Evolutionary conservation across 1,140 invertebrate genomes (phyloP).

Genomic region (Caerostris extrusa): DNA sequence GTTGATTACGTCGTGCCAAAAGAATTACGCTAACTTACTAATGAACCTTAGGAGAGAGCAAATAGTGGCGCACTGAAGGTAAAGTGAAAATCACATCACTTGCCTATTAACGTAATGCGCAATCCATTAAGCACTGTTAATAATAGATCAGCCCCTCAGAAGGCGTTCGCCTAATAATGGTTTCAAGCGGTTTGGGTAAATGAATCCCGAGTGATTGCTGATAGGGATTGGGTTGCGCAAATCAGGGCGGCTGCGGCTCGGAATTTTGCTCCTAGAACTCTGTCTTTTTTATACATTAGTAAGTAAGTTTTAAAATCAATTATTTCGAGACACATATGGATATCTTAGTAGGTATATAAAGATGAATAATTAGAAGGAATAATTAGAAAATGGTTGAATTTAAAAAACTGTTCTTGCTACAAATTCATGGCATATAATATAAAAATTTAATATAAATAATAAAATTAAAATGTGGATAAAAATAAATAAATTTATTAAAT

Average conservation of each 20-base stretch:
- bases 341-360: too few species aligned
- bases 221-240: neutral
- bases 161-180: slow-evolving; percentile 6
- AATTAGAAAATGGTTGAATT: too few species aligned
- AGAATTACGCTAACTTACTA: slow-evolving; percentile 1
- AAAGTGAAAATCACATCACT: slow-evolving; percentile 36
- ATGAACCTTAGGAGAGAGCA: neutral
- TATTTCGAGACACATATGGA: too few species aligned
- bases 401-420: too few species aligned
- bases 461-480: too few species aligned
- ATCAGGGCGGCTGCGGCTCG: neutral
- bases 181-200: slow-evolving; percentile 18
- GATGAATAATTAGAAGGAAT: too few species aligned
- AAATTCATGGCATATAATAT: too few species aligned
- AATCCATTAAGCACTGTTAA: slow-evolving; percentile 31
- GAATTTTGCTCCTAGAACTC: too few species aligned
- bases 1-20: neutral
- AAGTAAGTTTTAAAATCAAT: too few species aligned
- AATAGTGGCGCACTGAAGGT: neutral
- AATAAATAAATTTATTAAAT: too few species aligned
- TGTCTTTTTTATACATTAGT: too few species aligned
- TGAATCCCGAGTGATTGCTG: neutral
- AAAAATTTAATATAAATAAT: too few species aligned
- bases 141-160: slow-evolving; percentile 24
- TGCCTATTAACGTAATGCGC: slow-evolving; percentile 18